These are phyloP conservation scores for Eonycteris spelaea DNA, from an alignment of 2,113 vertebrate species.

Conservation along the genomic window DNA sequence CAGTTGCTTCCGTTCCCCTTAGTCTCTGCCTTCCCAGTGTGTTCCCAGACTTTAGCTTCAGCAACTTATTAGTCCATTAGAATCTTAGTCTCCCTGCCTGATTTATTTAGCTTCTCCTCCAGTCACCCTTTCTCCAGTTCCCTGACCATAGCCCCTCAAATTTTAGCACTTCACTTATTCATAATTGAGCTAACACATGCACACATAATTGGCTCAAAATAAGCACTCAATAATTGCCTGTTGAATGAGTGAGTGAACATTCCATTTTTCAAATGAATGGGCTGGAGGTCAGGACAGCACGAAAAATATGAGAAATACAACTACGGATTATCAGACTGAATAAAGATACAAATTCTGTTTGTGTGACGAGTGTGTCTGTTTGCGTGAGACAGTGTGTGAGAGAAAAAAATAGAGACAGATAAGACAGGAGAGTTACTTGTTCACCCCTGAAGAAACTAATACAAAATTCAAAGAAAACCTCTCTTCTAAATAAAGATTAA, in stretches of 20 bases:
- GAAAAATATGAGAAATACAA: neutral
- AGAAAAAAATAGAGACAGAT: neutral
- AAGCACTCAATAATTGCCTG: neutral
- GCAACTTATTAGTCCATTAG: neutral
- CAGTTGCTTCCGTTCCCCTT: neutral
- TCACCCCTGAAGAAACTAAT: neutral
- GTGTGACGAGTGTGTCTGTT: neutral
- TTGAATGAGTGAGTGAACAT: neutral
- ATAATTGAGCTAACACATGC: neutral
- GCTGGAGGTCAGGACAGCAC: neutral
- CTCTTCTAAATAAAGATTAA: conserved; percentile 9
- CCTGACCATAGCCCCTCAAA: neutral
- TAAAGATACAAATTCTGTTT: neutral
- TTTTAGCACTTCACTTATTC: neutral
- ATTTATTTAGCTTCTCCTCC: neutral
- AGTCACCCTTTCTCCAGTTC: neutral
- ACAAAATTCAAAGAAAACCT: neutral
- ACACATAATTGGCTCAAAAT: neutral
- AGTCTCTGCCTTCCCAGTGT: neutral
- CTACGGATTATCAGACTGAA: neutral
- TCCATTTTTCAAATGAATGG: neutral
- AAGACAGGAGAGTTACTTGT: neutral
- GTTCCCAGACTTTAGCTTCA: neutral
- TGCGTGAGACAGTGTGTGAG: neutral
- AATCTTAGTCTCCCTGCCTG: neutral